Base-by-base conservation (phyloP, 2,797 vertebrate species). In the Acanthornis magna region DNA sequence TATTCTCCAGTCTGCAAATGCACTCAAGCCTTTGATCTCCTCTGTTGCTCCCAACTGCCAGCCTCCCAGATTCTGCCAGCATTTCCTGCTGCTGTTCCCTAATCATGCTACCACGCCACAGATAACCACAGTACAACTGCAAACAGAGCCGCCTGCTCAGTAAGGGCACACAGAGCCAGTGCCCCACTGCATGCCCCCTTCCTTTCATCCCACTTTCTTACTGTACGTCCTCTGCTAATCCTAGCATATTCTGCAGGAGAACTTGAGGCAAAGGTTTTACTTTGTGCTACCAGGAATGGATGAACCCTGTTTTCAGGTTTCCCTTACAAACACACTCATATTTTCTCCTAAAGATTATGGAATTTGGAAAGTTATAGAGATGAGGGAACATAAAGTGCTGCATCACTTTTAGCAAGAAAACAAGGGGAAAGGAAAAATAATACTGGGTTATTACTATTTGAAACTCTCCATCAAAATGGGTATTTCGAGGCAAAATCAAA, bases 11-110 rank as follows among this genome's bases (percentile, higher is more conserved):
- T 57, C 68, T 85, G 75, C 84, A 94, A 95, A 87, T 1, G 22
- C 81, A 45, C 40, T 61, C 36, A 77, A 89, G 65, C n/a, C 86
- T 94, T 96, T 96, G 92, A 93, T 95, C 93, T 95, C 66, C 47
- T 74, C 72, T 4, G 8, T 6, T 1, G 0, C 38, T 93, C 68
- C 68, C 81, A 93, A 78, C 38, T 58, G 84, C 71, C 84, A 85
- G 40, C 14, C 86, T 92, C 68, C 60, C 23, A 82, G 67, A 79
- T 57, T 75, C 58, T 38, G n/a, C 38, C 76, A 88, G 62, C 7
- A 38, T 65, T 96, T 93, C 83, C 91, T 86, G 88, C 84, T 77
- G 67, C 86, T 88, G 16, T 13, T 57, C 68, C 34, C 29, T 92
- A 61, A 87, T 91, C 92, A 74, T 0, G 0, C n/a, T 23, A 57